phyloP scores from a whole-genome alignment of 2,797 vertebrate species.

The Halcyon badia region DNA sequence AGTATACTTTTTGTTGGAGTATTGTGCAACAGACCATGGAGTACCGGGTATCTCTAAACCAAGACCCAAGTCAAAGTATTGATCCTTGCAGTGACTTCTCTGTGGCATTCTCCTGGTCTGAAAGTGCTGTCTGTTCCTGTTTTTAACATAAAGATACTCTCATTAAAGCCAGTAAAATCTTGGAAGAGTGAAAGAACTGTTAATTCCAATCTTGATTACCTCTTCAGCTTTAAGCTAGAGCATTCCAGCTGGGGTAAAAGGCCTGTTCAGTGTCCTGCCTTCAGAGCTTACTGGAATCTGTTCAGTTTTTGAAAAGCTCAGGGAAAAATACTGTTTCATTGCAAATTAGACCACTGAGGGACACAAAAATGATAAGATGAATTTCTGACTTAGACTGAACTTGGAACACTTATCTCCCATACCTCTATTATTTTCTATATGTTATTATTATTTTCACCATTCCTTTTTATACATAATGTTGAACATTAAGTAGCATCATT shows the following conservation, averaged over 20 bases:
- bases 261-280: conserved; percentile 29
- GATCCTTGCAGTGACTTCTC: not conserved
- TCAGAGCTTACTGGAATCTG: not conserved
- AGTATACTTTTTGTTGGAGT: not conserved
- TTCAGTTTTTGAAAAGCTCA: conserved; percentile 33
- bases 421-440: not conserved
- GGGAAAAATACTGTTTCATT: not conserved
- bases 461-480: not conserved
- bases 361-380: conserved; percentile 12
- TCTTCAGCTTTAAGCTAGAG: not conserved
- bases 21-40: accelerated
- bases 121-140: not conserved
- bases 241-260: not conserved
- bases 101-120: not conserved
- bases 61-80: not conserved
- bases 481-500: not conserved
- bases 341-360: not conserved
- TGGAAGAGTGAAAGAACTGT: not conserved
- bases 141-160: not conserved
- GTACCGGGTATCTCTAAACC: not conserved
- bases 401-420: not conserved
- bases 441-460: not conserved
- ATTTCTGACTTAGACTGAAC: conserved; percentile 3
- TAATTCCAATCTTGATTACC: conserved; percentile 20
- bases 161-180: not conserved